phyloP scores from a whole-genome alignment of 35 echinoderm and acorn worm genomes.

The Ptychodera flava region DNA sequence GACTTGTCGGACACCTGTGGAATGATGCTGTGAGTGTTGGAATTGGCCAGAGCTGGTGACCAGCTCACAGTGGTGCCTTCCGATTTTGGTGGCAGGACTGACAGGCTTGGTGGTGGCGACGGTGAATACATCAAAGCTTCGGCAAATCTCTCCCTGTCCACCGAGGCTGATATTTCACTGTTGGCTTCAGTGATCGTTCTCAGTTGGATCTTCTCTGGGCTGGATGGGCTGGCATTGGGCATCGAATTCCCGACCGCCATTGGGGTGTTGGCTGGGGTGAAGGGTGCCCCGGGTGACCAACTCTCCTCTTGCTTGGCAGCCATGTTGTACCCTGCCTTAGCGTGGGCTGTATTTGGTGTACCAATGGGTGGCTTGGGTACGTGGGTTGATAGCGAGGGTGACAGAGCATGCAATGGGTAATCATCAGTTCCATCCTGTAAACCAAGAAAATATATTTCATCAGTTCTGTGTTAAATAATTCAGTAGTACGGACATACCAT shows the following conservation, averaged over 20 bases:
- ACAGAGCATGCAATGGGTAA: slow-evolving; percentile 27
- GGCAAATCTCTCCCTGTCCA: no score
- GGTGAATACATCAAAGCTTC: neutral
- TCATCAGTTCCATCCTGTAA: neutral
- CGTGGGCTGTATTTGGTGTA: slow-evolving; percentile 37
- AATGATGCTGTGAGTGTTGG: neutral
- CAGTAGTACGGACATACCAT: no score
- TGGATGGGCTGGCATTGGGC: neutral
- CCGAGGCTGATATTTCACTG: no score
- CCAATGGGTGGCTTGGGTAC: slow-evolving; percentile 57
- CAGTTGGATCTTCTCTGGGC: neutral
- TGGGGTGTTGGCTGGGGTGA: neutral
- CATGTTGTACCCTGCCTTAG: neutral
- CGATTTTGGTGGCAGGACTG: neutral
- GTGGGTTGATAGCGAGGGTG: slow-evolving; percentile 39
- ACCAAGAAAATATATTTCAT: no score
- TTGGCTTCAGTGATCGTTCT: neutral
- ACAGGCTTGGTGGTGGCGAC: neutral
- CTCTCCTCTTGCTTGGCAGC: neutral
- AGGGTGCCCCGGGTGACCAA: neutral
- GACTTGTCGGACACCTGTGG: neutral
- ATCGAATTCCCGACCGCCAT: neutral
- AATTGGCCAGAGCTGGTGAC: neutral
- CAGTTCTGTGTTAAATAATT: no score
- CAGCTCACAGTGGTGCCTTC: neutral